phyloP scores from a whole-genome alignment of 2,797 vertebrate genomes.

The Eulemur mongoz region DNA sequence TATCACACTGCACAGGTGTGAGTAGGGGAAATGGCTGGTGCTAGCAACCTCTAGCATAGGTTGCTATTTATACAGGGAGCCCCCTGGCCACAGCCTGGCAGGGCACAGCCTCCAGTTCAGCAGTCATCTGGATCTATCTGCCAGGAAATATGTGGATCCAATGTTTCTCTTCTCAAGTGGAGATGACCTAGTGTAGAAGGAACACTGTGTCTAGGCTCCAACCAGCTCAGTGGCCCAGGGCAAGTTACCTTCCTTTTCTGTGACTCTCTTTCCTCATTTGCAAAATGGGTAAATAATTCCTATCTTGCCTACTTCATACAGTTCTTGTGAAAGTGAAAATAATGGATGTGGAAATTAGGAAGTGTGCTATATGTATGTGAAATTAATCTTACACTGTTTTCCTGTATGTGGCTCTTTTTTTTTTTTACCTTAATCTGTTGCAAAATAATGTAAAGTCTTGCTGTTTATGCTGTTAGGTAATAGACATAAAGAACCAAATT shows the following conservation, averaged over 20 bases:
- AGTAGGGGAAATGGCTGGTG: conserved; percentile 46
- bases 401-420: not conserved
- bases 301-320: not conserved
- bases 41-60: not conserved
- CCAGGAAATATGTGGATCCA: not conserved
- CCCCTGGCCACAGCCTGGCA: not conserved
- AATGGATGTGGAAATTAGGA: not conserved
- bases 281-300: conserved; percentile 11
- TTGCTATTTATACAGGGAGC: not conserved
- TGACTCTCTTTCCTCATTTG: not conserved
- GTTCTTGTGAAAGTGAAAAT: conserved; percentile 34
- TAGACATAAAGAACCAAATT: not conserved
- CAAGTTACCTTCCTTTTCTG: not conserved
- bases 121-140: not conserved
- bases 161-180: not conserved
- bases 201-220: not conserved
- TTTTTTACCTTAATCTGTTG: not conserved
- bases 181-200: not conserved
- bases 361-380: not conserved
- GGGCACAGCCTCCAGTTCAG: not conserved
- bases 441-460: conserved; percentile 45
- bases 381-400: conserved; percentile 24
- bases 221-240: not conserved
- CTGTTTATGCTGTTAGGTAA: not conserved
- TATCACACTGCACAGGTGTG: conserved; percentile 93